Percentiles rank a stretch among this genome's conserved stretches.
Conservation (phyloP, 2,888 invertebrate genomes). For the Stenolophus ochropezus region DNA sequence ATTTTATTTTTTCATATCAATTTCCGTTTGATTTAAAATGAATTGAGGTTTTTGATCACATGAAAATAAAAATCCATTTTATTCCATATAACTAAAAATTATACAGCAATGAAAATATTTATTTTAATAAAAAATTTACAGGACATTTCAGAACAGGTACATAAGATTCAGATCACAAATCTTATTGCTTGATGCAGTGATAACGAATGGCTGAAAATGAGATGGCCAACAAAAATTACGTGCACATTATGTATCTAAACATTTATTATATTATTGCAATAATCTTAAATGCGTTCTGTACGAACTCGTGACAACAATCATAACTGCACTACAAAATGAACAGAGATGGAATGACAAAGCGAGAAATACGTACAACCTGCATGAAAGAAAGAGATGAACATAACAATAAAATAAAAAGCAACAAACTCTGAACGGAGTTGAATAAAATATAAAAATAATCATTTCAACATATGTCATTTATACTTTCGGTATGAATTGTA, state of each 20-base stretch:
- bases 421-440: constrained; percentile 14
- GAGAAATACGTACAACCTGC: constrained; percentile 43
- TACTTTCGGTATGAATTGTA: constrained; percentile 28
- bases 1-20: too few relatives aligned
- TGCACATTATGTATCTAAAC: constrained; percentile 48
- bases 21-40: too few relatives aligned
- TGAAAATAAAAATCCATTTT: too few relatives aligned
- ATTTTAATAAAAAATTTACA: constrained; percentile 31
- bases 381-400: constrained; percentile 37
- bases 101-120: constrained; percentile 32
- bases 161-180: constrained; percentile 26
- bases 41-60: too few relatives aligned
- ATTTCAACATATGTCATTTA: constrained; percentile 44
- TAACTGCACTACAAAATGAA: constrained; percentile 44
- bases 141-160: constrained; percentile 19
- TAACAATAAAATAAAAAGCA: constrained; percentile 31
- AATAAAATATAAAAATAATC: constrained; percentile 53
- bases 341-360: constrained; percentile 53
- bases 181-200: constrained; percentile 17
- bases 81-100: neutral
- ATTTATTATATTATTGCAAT: constrained; percentile 57
- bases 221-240: neutral
- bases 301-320: constrained; percentile 52
- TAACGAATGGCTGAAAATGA: constrained; percentile 19
- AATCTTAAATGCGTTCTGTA: constrained; percentile 51